Evolutionary conservation across 2,888 invertebrate species (phyloP).

Genomic region (Cerastoderma edule): DNA sequence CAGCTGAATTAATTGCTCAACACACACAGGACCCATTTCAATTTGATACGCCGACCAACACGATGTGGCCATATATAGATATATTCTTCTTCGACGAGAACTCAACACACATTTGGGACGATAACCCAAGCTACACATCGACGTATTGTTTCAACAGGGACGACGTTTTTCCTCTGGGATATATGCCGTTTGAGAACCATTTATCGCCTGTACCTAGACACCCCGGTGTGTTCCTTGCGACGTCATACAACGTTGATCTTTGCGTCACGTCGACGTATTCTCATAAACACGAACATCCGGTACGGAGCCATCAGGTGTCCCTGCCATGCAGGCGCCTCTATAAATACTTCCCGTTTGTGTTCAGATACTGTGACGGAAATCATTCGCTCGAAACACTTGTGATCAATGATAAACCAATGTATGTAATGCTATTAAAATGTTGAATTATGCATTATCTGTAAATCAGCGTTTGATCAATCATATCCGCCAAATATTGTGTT

Average conservation of each 20-base stretch:
- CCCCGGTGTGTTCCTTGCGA: conserved; percentile 19
- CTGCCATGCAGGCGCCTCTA: neutral
- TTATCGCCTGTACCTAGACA: conserved; percentile 39
- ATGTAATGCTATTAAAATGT: neutral
- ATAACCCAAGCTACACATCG: conserved; percentile 24
- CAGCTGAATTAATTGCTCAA: no score
- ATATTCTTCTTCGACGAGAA: conserved; percentile 50
- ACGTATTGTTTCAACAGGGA: conserved; percentile 32
- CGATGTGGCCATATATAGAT: conserved; percentile 51
- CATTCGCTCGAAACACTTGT: neutral
- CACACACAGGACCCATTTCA: no score
- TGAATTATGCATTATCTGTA: neutral
- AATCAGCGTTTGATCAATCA: no score
- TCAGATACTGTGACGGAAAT: neutral
- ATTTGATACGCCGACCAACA: neutral
- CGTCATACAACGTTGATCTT: conserved; percentile 40
- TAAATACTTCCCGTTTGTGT: neutral
- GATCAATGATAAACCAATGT: neutral
- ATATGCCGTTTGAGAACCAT: conserved; percentile 31
- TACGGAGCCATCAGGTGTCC: neutral
- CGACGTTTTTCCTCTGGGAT: conserved; percentile 46
- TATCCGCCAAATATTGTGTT: no score
- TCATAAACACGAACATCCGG: neutral
- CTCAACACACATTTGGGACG: conserved; percentile 51
- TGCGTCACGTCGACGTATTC: conserved; percentile 27